These are phyloP conservation scores for Macrobrachium nipponense DNA, from an alignment of 1,140 invertebrate genomes.

Conservation along the genomic window DNA sequence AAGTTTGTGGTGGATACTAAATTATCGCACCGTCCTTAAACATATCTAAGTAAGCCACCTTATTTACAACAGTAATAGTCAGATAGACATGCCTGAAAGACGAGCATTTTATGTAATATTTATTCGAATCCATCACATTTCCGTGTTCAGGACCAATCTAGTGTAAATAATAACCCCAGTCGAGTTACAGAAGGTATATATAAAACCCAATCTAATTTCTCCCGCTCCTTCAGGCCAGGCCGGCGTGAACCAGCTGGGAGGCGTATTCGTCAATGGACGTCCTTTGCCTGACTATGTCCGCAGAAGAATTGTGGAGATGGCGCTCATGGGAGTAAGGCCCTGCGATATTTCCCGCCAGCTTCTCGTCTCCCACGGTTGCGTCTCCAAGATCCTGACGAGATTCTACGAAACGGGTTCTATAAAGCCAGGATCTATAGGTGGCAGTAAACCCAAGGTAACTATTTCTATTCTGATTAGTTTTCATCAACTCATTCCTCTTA, in stretches of 20 bases:
- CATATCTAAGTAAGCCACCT: no score
- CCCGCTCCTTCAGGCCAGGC: constrained; percentile 79
- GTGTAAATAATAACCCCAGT: no score
- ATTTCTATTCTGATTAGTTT: neutral
- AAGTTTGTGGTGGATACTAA: no score
- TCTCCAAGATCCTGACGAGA: constrained; percentile 94
- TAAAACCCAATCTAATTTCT: no score
- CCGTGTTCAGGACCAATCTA: no score
- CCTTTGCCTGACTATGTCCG: constrained; percentile 93
- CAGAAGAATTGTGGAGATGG: constrained; percentile 86
- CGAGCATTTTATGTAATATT: no score
- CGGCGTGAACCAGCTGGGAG: constrained; percentile 85
- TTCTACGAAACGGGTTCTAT: constrained; percentile 94
- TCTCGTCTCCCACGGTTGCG: constrained; percentile 92
- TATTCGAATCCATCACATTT: no score
- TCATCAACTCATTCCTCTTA: neutral
- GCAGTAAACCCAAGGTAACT: constrained; percentile 91
- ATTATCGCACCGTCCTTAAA: no score
- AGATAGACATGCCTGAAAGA: no score
- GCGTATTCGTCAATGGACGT: constrained; percentile 78
- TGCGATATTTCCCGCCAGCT: constrained; percentile 96
- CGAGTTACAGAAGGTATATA: neutral
- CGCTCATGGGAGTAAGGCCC: constrained; percentile 89
- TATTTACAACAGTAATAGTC: no score
- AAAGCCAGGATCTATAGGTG: constrained; percentile 92